Evolutionary conservation across 2,888 invertebrate genomes (phyloP).

Genomic region (Eupithecia pulchellata): DNA sequence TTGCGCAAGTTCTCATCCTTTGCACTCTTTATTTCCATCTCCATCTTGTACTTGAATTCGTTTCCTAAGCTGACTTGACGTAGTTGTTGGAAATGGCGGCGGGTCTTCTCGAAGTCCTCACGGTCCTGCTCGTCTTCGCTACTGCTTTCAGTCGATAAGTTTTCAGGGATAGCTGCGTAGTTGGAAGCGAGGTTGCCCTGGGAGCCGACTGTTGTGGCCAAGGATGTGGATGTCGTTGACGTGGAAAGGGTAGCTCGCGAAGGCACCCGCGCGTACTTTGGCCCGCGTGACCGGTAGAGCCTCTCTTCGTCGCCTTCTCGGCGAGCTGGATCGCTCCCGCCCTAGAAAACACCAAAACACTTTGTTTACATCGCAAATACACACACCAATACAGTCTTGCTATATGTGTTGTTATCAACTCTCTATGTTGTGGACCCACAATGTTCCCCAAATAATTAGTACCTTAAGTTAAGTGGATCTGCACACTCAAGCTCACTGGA

Average conservation of each 20-base stretch:
- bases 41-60: conserved; percentile 86
- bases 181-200: conserved; percentile 78
- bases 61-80: conserved; percentile 87
- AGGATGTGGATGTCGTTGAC: conserved; percentile 86
- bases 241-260: conserved; percentile 83
- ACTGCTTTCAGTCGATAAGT: conserved; percentile 76
- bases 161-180: conserved; percentile 77
- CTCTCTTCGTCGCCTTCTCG: conserved; percentile 80
- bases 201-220: conserved; percentile 83
- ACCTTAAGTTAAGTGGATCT: conserved; percentile 49
- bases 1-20: conserved; percentile 86
- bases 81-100: conserved; percentile 87
- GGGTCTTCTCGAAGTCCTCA: conserved; percentile 76
- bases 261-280: conserved; percentile 81
- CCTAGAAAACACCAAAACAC: conserved; percentile 63
- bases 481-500: conserved; percentile 62
- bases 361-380: conserved; percentile 30
- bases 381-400: conserved; percentile 20
- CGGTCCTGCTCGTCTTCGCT: conserved; percentile 80
- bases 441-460: conserved; percentile 45
- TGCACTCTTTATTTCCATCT: conserved; percentile 87
- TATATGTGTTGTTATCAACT: background rate
- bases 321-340: conserved; percentile 75
- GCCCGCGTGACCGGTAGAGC: conserved; percentile 71
- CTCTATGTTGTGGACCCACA: background rate